A percentile compares a stretch with the other conserved stretches of the same genome.
Conservation (phyloP, 2,888 invertebrate genomes). For the Philereme vetulata region DNA sequence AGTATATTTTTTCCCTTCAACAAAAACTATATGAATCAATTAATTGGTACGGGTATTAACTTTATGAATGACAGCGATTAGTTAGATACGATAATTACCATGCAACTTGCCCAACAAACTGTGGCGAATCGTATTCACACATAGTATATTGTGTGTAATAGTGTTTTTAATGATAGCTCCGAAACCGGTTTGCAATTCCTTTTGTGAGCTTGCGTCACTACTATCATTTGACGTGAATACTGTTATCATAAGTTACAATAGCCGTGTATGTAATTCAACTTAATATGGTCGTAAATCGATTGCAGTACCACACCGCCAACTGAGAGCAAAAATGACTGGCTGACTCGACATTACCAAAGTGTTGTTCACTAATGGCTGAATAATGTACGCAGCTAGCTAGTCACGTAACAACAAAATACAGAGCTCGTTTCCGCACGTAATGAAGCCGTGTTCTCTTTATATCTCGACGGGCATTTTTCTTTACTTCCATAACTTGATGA, state of each 20-base stretch:
- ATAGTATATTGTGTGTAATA: slow-evolving; percentile 17
- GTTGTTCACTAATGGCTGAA: slow-evolving; percentile 62
- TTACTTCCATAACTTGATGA: slow-evolving; percentile 44
- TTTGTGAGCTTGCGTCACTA: slow-evolving; percentile 21
- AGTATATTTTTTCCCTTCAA: slow-evolving; percentile 2
- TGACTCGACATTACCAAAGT: slow-evolving; percentile 46
- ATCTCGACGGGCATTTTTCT: slow-evolving; percentile 46
- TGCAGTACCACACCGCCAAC: slow-evolving; percentile 35
- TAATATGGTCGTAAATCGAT: slow-evolving; percentile 33
- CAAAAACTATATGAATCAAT: slow-evolving; percentile 11
- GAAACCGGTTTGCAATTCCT: slow-evolving; percentile 30
- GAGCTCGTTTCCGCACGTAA: slow-evolving; percentile 54
- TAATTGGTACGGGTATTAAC: slow-evolving; percentile 17
- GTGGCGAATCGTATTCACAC: slow-evolving; percentile 39
- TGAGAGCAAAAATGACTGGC: slow-evolving; percentile 45
- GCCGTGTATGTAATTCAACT: slow-evolving; percentile 26
- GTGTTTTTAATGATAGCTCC: slow-evolving; percentile 20
- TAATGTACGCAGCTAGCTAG: slow-evolving; percentile 63
- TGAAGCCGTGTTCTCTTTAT: slow-evolving; percentile 50
- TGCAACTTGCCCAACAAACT: slow-evolving; percentile 28
- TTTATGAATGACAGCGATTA: slow-evolving; percentile 31
- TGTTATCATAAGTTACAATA: slow-evolving; percentile 18
- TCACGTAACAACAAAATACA: slow-evolving; percentile 63
- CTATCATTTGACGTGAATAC: slow-evolving; percentile 29
- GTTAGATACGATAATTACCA: slow-evolving; percentile 26